Conservation (phyloP, 2,888 invertebrate genomes). For the Xylota sylvarum region DNA sequence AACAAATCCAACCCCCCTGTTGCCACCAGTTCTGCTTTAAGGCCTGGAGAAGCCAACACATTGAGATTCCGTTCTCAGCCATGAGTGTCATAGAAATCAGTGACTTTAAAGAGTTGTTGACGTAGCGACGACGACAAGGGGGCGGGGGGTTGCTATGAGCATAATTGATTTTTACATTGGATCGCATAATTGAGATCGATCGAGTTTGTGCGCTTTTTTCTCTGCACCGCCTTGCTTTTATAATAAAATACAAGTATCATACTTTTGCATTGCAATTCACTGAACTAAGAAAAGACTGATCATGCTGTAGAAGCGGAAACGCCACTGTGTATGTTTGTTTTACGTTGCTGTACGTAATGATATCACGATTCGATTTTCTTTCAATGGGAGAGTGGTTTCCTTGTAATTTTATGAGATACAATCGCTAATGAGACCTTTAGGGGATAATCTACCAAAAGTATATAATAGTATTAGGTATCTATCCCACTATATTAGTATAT, state of each 20-base stretch:
- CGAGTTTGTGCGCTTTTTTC: conserved; percentile 10
- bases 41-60: conserved; percentile 5
- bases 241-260: conserved; percentile 4
- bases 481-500: too few species aligned
- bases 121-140: background rate
- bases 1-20: conserved; percentile 21
- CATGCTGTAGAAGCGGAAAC: conserved; percentile 12
- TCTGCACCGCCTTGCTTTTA: conserved; percentile 23
- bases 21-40: conserved; percentile 17
- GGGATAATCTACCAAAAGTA: background rate
- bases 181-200: conserved; percentile 57
- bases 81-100: conserved; percentile 43
- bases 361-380: conserved; percentile 35
- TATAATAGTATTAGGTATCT: background rate
- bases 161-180: conserved; percentile 57
- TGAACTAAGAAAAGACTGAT: conserved; percentile 22
- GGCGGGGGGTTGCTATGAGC: conserved; percentile 13
- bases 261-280: background rate
- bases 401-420: background rate
- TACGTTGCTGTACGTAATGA: conserved; percentile 19
- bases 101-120: conserved; percentile 14
- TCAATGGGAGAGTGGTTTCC: conserved; percentile 19
- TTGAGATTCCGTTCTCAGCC: conserved; percentile 55
- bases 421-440: background rate
- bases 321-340: conserved; percentile 16